Conservation (phyloP, 2,888 invertebrate species). For the Mesopsocus fuscifrons region DNA sequence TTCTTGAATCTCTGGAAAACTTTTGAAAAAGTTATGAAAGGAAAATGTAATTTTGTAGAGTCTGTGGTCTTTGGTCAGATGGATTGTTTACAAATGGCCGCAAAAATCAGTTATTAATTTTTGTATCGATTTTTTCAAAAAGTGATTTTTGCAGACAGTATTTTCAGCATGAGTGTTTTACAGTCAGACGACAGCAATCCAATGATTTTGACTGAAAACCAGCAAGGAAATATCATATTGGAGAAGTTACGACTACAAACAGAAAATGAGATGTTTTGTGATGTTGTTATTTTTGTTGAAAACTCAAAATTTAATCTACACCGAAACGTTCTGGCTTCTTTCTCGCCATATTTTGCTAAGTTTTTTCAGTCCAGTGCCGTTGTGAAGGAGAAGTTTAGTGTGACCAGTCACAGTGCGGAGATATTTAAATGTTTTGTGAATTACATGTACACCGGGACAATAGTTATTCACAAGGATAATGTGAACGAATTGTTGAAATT, state of each 20-base stretch:
- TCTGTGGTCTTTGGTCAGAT: too few species aligned
- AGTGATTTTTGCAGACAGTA: too few species aligned
- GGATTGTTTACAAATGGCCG: too few species aligned
- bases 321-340: constrained; percentile 38
- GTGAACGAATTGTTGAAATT: constrained; percentile 39
- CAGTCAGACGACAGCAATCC: too few species aligned
- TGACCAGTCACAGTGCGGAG: constrained; percentile 35
- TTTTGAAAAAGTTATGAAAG: too few species aligned
- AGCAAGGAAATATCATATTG: constrained; percentile 24
- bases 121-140: too few species aligned
- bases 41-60: too few species aligned
- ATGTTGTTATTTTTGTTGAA: constrained; percentile 36
- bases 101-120: too few species aligned
- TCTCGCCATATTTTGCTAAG: constrained; percentile 43
- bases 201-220: constrained; percentile 26
- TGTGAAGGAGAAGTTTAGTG: constrained; percentile 31
- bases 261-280: constrained; percentile 36
- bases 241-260: constrained; percentile 29
- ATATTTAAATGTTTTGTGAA: constrained; percentile 37
- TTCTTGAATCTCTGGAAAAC: too few species aligned
- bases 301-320: constrained; percentile 37
- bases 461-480: constrained; percentile 35
- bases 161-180: too few species aligned
- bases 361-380: constrained; percentile 34
- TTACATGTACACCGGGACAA: constrained; percentile 44